Percentiles rank a stretch among this genome's conserved stretches.
Evolutionary conservation across 2,888 invertebrate species (phyloP).

Genomic region (Amphipoea lucens): DNA sequence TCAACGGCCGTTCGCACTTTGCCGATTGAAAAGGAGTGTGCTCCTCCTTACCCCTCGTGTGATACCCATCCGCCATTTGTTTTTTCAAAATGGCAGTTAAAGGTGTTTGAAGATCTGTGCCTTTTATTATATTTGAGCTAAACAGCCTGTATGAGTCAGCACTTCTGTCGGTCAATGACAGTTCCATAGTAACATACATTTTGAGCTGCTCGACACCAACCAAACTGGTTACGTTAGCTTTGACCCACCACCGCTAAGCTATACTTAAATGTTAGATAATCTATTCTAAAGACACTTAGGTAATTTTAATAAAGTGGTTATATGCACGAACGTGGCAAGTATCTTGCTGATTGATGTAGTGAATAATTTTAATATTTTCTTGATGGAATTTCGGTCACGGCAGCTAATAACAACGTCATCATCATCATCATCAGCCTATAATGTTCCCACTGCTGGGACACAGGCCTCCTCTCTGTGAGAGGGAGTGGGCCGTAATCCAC

Average conservation of each 20-base stretch:
- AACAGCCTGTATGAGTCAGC: constrained; percentile 1
- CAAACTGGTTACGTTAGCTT: constrained; percentile 46
- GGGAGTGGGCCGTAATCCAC: too few relatives aligned
- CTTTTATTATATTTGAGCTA: neutral
- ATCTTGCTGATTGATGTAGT: neutral
- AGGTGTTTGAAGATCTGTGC: too few relatives aligned
- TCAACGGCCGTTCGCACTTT: too few relatives aligned
- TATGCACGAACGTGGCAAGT: constrained; percentile 20
- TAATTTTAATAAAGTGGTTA: constrained; percentile 32
- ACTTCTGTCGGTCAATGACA: constrained; percentile 42
- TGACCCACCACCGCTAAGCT: constrained; percentile 28
- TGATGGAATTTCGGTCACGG: neutral
- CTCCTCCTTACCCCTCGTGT: too few relatives aligned
- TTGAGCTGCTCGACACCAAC: neutral
- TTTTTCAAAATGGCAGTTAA: too few relatives aligned
- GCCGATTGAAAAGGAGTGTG: too few relatives aligned
- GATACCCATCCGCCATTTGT: too few relatives aligned
- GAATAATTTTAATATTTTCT: neutral
- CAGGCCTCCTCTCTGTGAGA: too few relatives aligned
- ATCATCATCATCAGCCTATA: too few relatives aligned
- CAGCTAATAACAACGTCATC: too few relatives aligned
- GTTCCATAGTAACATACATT: constrained; percentile 19
- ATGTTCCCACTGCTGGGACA: too few relatives aligned
- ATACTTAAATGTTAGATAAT: constrained; percentile 49
- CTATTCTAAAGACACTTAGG: constrained; percentile 8